Percentiles rank a stretch among this genome's conserved stretches.
Evolutionary conservation across 2,113 vertebrate species (phyloP).

Genomic region (Odontophorus gujanensis): DNA sequence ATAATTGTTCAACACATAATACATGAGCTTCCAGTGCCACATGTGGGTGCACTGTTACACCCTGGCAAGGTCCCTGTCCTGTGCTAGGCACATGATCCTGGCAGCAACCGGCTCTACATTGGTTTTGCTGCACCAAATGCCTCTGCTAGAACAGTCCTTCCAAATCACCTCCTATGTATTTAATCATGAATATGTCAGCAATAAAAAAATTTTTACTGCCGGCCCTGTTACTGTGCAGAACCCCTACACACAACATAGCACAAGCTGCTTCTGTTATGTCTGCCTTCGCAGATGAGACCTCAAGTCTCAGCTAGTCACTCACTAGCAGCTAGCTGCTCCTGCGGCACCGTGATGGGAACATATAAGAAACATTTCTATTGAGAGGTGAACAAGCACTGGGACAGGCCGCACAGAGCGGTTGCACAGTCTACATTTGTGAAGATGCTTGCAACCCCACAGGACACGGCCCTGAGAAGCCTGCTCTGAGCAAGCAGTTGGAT

Average conservation of each 20-base stretch:
- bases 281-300: neutral
- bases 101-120: neutral
- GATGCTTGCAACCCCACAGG: neutral
- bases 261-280: neutral
- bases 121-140: neutral
- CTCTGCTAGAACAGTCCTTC: neutral
- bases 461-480: neutral
- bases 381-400: neutral
- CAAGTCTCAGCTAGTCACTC: neutral
- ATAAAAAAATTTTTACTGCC: constrained; percentile 13
- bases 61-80: neutral
- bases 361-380: neutral
- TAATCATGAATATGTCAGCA: neutral
- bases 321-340: too few relatives aligned
- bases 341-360: rapidly evolving
- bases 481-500: neutral
- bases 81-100: neutral
- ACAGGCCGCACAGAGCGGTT: neutral
- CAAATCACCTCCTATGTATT: constrained; percentile 37
- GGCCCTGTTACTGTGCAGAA: neutral
- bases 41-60: neutral
- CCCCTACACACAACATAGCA: neutral
- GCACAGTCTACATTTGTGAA: neutral
- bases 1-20: neutral
- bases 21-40: neutral